Conservation (phyloP, 2,797 vertebrate species). For the Paguma larvata region DNA sequence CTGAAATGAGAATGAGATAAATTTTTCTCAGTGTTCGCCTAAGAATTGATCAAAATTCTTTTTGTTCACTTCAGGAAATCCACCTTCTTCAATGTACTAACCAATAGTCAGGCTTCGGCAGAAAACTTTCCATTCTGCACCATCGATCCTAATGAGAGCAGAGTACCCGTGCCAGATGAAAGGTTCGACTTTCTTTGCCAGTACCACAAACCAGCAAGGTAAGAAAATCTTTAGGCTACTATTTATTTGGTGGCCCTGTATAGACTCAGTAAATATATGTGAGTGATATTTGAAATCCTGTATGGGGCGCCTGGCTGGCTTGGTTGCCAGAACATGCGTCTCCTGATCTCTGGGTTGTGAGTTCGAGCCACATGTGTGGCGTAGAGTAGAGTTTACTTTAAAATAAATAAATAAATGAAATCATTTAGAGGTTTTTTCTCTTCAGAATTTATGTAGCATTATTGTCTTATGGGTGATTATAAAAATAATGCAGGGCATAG, state of each 20-base stretch:
- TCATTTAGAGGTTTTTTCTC: background rate
- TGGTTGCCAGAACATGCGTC: background rate
- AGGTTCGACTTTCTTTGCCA: conserved; percentile 96
- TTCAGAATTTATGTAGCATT: conserved; percentile 24
- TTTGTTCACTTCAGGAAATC: conserved; percentile 95
- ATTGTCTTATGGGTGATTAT: conserved; percentile 53
- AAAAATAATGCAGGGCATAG: background rate
- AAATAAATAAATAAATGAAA: background rate
- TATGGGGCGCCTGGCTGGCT: background rate
- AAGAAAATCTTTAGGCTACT: conserved; percentile 74
- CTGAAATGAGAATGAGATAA: conserved; percentile 35
- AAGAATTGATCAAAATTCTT: conserved; percentile 65
- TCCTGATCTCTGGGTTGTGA: background rate
- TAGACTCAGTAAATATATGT: background rate
- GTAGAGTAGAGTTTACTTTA: background rate
- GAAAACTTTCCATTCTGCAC: conserved; percentile 99
- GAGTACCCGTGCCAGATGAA: conserved; percentile 96
- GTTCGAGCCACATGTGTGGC: background rate
- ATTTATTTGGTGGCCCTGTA: conserved; percentile 27
- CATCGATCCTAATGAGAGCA: conserved; percentile 98
- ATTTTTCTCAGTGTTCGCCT: conserved; percentile 61
- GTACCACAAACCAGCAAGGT: conserved; percentile 97
- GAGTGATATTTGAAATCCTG: conserved; percentile 33
- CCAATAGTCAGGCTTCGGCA: conserved; percentile 95
- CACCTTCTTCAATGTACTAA: conserved; percentile 97